A percentile compares a stretch with the other conserved stretches of the same genome.
Evolutionary conservation across 2,888 invertebrate genomes (phyloP).

Genomic region (Torymus auratus): DNA sequence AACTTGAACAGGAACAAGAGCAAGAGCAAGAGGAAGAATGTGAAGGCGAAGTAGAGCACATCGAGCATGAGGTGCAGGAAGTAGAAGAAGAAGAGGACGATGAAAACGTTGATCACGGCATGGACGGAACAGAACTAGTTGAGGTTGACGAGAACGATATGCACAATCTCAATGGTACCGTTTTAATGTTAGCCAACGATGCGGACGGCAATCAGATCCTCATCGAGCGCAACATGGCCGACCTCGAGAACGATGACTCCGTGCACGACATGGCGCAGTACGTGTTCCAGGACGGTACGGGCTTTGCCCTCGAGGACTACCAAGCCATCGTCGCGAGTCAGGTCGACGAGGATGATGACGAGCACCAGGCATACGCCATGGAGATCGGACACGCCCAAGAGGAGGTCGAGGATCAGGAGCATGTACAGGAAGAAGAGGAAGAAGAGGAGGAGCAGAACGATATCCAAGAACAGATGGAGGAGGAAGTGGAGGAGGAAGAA

Average conservation of each 20-base stretch:
- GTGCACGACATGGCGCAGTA: slow-evolving; percentile 67
- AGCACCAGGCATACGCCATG: slow-evolving; percentile 44
- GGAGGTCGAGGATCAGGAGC: slow-evolving; percentile 47
- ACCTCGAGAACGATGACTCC: slow-evolving; percentile 70
- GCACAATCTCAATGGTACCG: slow-evolving; percentile 73
- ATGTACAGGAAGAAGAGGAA: slow-evolving; percentile 52
- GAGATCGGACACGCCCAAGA: slow-evolving; percentile 50
- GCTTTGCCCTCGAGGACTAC: slow-evolving; percentile 65
- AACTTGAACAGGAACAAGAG: slow-evolving; percentile 47
- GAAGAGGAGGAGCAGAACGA: slow-evolving; percentile 15
- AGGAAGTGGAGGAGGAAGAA: slow-evolving; percentile 5
- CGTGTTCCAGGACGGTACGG: slow-evolving; percentile 68
- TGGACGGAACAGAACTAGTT: slow-evolving; percentile 60
- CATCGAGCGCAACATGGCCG: slow-evolving; percentile 69
- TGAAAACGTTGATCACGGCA: slow-evolving; percentile 54
- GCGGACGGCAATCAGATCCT: slow-evolving; percentile 74
- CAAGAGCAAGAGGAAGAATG: slow-evolving; percentile 42
- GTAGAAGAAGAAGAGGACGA: slow-evolving; percentile 51
- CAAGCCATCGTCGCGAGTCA: slow-evolving; percentile 60
- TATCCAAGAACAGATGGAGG: not conserved
- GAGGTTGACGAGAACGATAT: slow-evolving; percentile 65
- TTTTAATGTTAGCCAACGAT: slow-evolving; percentile 73
- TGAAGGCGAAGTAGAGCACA: no score
- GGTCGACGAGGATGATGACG: slow-evolving; percentile 54
- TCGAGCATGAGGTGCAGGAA: slow-evolving; percentile 38